phyloP scores from a whole-genome alignment of 1,140 invertebrate species.

The Bombyx mandarina region DNA sequence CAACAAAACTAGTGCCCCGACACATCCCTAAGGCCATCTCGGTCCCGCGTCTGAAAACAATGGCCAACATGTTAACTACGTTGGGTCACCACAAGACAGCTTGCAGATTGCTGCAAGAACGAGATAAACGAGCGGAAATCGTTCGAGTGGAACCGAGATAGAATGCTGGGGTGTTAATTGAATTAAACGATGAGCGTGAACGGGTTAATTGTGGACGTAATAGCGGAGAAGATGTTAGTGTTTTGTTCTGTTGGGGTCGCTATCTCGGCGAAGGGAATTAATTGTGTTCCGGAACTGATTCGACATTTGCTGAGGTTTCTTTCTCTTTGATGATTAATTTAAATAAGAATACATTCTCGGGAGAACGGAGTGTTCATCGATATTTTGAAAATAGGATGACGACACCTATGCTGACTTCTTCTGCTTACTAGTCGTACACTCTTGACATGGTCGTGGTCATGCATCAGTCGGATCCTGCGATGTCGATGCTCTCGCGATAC shows the following conservation, averaged over 20 bases:
- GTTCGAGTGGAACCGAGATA: slow-evolving; percentile 9
- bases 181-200: slow-evolving; percentile 21
- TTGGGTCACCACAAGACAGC: slow-evolving; percentile 25
- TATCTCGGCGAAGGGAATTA: too few relatives aligned
- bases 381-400: too few relatives aligned
- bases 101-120: slow-evolving; percentile 19
- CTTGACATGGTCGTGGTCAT: too few relatives aligned
- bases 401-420: too few relatives aligned
- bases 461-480: too few relatives aligned
- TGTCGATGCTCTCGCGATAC: too few relatives aligned
- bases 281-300: too few relatives aligned
- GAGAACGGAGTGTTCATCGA: too few relatives aligned
- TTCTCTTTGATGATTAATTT: too few relatives aligned
- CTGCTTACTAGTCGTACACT: too few relatives aligned
- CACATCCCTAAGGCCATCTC: slow-evolving; percentile 14
- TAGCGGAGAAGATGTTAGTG: slow-evolving; percentile 11
- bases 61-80: slow-evolving; percentile 25
- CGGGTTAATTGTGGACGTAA: slow-evolving; percentile 20
- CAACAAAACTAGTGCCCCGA: slow-evolving; percentile 1
- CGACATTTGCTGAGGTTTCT: too few relatives aligned
- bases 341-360: too few relatives aligned
- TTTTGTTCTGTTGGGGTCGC: slow-evolving; percentile 1
- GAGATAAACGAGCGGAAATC: slow-evolving; percentile 3
- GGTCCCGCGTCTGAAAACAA: slow-evolving; percentile 10
- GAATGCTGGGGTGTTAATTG: slow-evolving; percentile 19